A percentile compares a stretch with the other conserved stretches of the same genome.
These are phyloP conservation scores for Andrena cerasifolii DNA, from an alignment of 1,140 invertebrate species.

Conservation along the genomic window DNA sequence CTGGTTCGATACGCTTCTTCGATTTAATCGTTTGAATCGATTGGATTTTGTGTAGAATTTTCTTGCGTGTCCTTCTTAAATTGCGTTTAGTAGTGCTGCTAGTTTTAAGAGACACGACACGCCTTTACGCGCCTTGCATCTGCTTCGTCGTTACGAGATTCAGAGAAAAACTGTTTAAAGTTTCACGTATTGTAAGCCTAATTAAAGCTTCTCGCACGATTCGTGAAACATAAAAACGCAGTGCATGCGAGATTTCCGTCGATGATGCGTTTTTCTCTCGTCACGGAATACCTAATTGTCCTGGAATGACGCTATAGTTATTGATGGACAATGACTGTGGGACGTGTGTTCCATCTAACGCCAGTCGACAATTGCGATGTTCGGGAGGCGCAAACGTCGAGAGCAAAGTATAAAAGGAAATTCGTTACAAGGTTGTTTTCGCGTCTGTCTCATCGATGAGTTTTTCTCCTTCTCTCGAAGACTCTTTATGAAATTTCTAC, in stretches of 20 bases:
- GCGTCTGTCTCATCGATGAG: constrained; percentile 18
- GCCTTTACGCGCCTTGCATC: too few relatives aligned
- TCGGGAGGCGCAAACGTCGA: background rate
- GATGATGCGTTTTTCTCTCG: constrained; percentile 9
- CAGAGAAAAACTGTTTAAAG: too few relatives aligned
- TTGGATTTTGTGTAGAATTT: too few relatives aligned
- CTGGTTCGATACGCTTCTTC: constrained; percentile 15
- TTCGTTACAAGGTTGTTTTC: constrained; percentile 72
- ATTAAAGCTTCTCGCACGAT: too few relatives aligned
- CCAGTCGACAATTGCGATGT: background rate
- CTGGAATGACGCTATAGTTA: constrained; percentile 5
- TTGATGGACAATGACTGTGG: constrained; percentile 12
- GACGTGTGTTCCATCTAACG: background rate
- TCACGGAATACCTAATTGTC: background rate
- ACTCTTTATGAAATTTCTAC: background rate
- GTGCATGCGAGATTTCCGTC: background rate
- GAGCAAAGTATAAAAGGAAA: constrained; percentile 51
- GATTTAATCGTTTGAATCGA: constrained; percentile 3
- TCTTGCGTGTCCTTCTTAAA: too few relatives aligned
- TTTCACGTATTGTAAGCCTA: background rate
- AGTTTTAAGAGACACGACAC: too few relatives aligned
- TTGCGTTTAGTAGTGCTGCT: too few relatives aligned
- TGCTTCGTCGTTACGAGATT: too few relatives aligned
- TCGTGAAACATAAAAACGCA: background rate
- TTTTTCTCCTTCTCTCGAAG: background rate